These are phyloP conservation scores for Pseudochromis fuscus DNA, from an alignment of 2,797 vertebrate species.

Conservation along the genomic window DNA sequence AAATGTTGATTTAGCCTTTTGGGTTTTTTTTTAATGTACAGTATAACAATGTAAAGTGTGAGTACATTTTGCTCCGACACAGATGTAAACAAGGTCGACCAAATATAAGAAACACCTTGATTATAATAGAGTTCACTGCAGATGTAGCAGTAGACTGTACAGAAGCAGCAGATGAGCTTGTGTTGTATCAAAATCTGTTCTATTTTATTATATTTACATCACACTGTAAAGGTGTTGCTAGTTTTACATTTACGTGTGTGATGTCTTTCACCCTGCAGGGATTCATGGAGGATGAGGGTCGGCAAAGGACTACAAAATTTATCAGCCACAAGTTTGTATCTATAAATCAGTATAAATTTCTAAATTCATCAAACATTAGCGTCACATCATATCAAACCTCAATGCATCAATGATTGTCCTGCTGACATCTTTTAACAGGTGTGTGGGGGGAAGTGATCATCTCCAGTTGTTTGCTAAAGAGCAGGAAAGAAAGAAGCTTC, in stretches of 20 bases:
- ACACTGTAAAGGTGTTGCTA: neutral
- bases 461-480: slow-evolving; percentile 91
- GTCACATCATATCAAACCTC: neutral
- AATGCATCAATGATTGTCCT: neutral
- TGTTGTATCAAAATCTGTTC: too few relatives aligned
- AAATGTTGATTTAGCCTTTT: too few relatives aligned
- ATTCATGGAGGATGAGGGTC: slow-evolving; percentile 96
- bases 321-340: slow-evolving; percentile 87
- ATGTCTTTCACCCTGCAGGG: slow-evolving; percentile 82
- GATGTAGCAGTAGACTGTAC: too few relatives aligned
- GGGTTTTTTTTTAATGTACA: too few relatives aligned
- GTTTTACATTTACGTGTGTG: neutral
- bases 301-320: slow-evolving; percentile 95
- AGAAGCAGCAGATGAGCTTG: too few relatives aligned
- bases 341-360: neutral
- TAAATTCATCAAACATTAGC: neutral
- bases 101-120: too few relatives aligned
- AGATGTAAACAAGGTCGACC: neutral
- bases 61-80: too few relatives aligned
- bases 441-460: slow-evolving; percentile 89
- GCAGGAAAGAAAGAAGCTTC: slow-evolving; percentile 88
- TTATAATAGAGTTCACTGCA: too few relatives aligned
- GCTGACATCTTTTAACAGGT: slow-evolving; percentile 68
- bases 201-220: too few relatives aligned
- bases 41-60: too few relatives aligned